phyloP scores from a whole-genome alignment of 2,888 invertebrate species.

The Camponotus fellah region DNA sequence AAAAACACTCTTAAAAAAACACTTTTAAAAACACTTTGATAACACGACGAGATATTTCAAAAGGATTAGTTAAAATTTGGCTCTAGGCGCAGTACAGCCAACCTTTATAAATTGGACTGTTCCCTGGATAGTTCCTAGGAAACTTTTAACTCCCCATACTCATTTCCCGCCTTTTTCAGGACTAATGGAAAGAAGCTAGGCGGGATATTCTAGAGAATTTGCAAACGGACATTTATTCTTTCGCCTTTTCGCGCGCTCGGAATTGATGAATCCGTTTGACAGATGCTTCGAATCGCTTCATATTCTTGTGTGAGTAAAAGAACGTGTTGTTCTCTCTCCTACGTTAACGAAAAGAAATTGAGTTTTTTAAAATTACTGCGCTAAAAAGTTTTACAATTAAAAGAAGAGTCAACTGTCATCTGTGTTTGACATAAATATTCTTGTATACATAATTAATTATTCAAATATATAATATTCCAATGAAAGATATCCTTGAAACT shows the following conservation, averaged over 20 bases:
- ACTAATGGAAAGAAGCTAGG: neutral
- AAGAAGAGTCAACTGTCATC: neutral
- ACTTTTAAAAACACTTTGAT: too few species aligned
- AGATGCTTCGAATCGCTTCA: neutral
- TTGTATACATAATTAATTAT: neutral
- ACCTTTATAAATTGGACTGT: too few species aligned
- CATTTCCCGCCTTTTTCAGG: neutral
- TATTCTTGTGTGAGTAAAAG: too few species aligned
- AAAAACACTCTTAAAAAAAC: too few species aligned
- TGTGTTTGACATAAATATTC: neutral
- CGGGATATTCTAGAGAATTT: neutral
- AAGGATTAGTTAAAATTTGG: too few species aligned
- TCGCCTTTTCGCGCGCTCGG: neutral
- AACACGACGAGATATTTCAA: too few species aligned
- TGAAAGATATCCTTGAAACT: neutral
- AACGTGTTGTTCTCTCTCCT: too few species aligned
- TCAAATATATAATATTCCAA: neutral
- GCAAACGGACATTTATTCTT: neutral
- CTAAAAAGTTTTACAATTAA: neutral
- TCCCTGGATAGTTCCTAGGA: neutral
- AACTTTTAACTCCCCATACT: neutral
- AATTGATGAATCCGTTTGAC: neutral
- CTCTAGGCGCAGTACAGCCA: too few species aligned
- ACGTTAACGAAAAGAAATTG: neutral
- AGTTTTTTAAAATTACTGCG: neutral